Base-by-base conservation (phyloP, 2,888 invertebrate species). In the Ryuthela nishihirai region DNA sequence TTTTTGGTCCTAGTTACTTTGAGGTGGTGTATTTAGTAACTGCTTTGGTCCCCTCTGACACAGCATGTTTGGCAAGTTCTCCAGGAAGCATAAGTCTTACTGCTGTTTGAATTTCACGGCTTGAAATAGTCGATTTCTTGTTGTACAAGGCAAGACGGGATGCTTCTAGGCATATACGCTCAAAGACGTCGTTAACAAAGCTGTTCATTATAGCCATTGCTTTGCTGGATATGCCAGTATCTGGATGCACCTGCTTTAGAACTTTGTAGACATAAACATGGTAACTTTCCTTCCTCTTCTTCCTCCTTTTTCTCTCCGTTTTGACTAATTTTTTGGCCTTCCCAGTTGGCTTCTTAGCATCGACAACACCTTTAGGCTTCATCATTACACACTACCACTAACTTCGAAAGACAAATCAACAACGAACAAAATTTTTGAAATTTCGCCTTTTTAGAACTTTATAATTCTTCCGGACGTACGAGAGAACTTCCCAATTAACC, bases 181-280 rank as follows among this genome's bases (percentile, higher is more conserved):
- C 85, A 68, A 87, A 77, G 69, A 85, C 82, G 66, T 88, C 85
- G 66, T 82, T 83, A 0, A 87, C 82, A 61, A 87, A 87, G 24
- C 38, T 38, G 72, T 85, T 84, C 83, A 87, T 84, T 63, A 86
- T 84, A 3, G 64, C 64, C 66, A 73, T 73, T 40, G 74, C 73
- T 63, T 74, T 75, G 29, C 71, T 70, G 44, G 72, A 73, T 54
- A 74, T 69, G 35, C 74, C 74, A 44, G 73, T 75, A 67, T 74
- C 73, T 20, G 73, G 73, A 62, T 75, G 74, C 6, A 66, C 66
- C 64, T 71, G 72, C 67, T 73, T 74, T 56, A 73, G 65, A 40
- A 73, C 73, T 50, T 72, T 74, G 68, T 73, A 73, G 67, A 74
- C 72, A 66, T 74, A 74, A 55, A 72, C 69, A 23, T 68, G 58